Percentiles rank a stretch among this genome's conserved stretches.
Evolutionary conservation across 2,113 vertebrate species (phyloP).

Genomic region (Nerophis ophidion): DNA sequence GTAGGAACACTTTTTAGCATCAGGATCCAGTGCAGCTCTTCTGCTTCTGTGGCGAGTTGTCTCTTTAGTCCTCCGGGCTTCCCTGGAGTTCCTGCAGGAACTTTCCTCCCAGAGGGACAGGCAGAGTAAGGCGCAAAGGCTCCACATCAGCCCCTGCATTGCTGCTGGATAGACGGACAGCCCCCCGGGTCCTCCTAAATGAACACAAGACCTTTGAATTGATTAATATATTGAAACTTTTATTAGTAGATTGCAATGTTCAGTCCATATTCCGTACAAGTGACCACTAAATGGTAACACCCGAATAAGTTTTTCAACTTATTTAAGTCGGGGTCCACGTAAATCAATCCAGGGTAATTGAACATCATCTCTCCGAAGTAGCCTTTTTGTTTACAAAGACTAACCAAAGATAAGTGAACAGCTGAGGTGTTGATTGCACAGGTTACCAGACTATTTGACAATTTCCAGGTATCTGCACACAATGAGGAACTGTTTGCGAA

Average conservation of each 20-base stretch:
- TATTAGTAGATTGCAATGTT: too few relatives aligned
- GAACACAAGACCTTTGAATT: conserved; percentile 23
- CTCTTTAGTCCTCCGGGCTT: conserved; percentile 48
- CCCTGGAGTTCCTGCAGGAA: conserved; percentile 60
- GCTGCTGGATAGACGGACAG: conserved; percentile 45
- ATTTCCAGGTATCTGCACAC: conserved; percentile 7
- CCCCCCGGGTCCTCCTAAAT: conserved; percentile 38
- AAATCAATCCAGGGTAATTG: too few relatives aligned
- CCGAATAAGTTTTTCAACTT: too few relatives aligned
- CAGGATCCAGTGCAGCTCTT: conserved; percentile 73
- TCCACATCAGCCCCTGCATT: conserved; percentile 81
- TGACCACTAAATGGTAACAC: too few relatives aligned
- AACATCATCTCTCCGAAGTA: conserved; percentile 6
- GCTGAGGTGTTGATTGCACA: conserved; percentile 4
- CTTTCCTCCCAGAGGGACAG: conserved; percentile 64
- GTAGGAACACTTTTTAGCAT: conserved; percentile 87
- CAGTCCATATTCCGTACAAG: too few relatives aligned
- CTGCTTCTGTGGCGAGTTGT: conserved; percentile 45
- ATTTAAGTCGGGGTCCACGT: too few relatives aligned
- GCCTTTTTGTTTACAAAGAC: conserved; percentile 8
- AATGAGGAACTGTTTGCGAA: conserved; percentile 21
- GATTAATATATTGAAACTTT: too few relatives aligned
- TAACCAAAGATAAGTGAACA: conserved; percentile 12
- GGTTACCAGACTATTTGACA: conserved; percentile 6
- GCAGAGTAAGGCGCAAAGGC: conserved; percentile 74